Conservation (phyloP, 1,140 invertebrate species). For the Lasioglossum baleicum region DNA sequence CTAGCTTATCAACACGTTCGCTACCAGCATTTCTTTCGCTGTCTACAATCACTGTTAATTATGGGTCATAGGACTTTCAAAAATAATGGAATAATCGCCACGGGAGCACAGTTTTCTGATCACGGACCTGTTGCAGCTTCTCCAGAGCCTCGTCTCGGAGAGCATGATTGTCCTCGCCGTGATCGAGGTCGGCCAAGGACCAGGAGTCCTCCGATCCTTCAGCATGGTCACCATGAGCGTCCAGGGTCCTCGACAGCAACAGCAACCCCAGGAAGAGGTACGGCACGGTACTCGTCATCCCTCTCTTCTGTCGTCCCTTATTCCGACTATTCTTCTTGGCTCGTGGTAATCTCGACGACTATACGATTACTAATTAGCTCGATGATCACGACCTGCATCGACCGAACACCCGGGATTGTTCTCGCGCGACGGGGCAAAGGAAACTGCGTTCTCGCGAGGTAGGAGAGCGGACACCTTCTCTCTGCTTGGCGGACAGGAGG, state of each 20-base stretch:
- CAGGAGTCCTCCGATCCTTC: background rate
- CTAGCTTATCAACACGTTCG: no score
- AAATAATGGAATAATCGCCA: no score
- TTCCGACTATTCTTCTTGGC: no score
- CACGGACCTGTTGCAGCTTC: slow-evolving; percentile 58
- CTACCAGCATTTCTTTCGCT: no score
- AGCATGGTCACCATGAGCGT: background rate
- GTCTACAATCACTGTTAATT: no score
- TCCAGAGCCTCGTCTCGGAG: slow-evolving; percentile 33
- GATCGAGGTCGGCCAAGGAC: slow-evolving; percentile 12
- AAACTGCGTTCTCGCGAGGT: background rate
- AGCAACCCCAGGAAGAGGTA: slow-evolving; percentile 17
- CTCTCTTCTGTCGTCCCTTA: background rate
- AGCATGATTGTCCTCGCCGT: slow-evolving; percentile 16
- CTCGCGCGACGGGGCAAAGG: slow-evolving; percentile 5
- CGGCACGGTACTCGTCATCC: slow-evolving; percentile 23
- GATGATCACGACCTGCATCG: slow-evolving; percentile 1
- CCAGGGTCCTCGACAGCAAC: background rate
- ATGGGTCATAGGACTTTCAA: no score
- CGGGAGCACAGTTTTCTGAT: no score
- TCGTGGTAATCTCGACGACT: no score
- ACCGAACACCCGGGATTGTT: background rate
- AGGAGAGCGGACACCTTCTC: slow-evolving; percentile 27
- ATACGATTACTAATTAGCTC: no score
- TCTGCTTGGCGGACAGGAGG: slow-evolving; percentile 24